Conservation (phyloP, 2,113 vertebrate species). For the Hoplias malabaricus region DNA sequence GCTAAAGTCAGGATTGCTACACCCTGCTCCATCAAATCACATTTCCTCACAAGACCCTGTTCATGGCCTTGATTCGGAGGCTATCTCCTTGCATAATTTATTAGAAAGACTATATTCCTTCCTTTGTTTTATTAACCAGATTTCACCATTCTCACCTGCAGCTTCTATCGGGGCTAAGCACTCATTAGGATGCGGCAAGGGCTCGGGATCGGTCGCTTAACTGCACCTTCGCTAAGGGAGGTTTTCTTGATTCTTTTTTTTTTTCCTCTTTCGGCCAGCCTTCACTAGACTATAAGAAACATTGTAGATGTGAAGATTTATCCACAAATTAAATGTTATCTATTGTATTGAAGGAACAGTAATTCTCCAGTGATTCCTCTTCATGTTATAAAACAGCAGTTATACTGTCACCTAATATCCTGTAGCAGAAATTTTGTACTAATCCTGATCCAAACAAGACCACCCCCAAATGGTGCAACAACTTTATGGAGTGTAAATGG, state of each 20-base stretch:
- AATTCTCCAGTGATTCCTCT: too few species aligned
- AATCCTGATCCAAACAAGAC: too few species aligned
- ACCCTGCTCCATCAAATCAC: conserved; percentile 12
- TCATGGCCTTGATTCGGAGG: neutral
- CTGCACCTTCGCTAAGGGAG: neutral
- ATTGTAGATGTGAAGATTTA: neutral
- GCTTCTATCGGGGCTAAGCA: neutral
- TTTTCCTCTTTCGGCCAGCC: neutral
- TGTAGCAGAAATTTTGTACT: too few species aligned
- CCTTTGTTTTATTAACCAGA: neutral
- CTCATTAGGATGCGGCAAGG: conserved; percentile 18
- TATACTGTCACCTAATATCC: too few species aligned
- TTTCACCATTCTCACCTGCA: neutral
- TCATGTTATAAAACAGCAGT: too few species aligned
- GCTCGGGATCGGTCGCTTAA: neutral
- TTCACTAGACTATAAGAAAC: neutral
- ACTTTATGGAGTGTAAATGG: too few species aligned
- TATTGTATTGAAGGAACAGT: too few species aligned
- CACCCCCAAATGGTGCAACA: too few species aligned
- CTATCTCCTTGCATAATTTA: conserved; percentile 13
- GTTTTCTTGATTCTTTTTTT: neutral
- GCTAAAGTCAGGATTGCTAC: neutral
- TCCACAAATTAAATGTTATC: too few species aligned
- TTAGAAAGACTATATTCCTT: neutral
- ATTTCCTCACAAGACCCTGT: neutral